These are phyloP conservation scores for Syngnathus typhle DNA, from an alignment of 2,113 vertebrate species.

Conservation along the genomic window DNA sequence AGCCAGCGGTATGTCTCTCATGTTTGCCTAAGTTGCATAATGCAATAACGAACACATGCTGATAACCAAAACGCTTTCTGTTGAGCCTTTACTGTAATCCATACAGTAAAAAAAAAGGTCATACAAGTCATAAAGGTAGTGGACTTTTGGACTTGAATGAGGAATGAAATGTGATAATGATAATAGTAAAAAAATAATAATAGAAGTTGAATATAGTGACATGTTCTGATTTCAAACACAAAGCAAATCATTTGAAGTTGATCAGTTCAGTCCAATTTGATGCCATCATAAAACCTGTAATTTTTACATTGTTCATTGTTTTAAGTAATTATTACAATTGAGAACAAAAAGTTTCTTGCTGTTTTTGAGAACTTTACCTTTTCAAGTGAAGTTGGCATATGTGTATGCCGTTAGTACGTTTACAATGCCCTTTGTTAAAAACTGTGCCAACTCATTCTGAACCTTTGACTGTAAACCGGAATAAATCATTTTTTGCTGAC, in stretches of 20 bases:
- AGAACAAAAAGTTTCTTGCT: too few relatives aligned
- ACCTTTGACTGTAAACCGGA: neutral
- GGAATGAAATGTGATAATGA: neutral
- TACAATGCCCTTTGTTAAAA: neutral
- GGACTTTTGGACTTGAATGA: constrained; percentile 1
- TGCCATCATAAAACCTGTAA: neutral
- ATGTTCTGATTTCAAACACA: neutral
- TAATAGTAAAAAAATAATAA: too few relatives aligned
- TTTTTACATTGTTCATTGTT: neutral
- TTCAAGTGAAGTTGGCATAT: too few relatives aligned
- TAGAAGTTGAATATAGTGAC: too few relatives aligned
- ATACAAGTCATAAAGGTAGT: neutral
- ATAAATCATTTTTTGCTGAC: neutral
- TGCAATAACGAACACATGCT: neutral
- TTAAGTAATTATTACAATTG: neutral
- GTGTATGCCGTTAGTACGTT: neutral
- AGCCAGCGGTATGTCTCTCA: neutral
- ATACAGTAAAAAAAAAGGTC: neutral
- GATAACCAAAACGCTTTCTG: neutral
- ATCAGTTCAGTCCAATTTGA: neutral
- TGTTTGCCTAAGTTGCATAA: neutral
- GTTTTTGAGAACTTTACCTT: too few relatives aligned
- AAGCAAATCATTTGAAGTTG: neutral
- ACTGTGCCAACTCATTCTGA: neutral
- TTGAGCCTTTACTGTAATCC: neutral